These are phyloP conservation scores for Silurus meridionalis DNA, from an alignment of 2,113 vertebrate genomes.

Conservation along the genomic window DNA sequence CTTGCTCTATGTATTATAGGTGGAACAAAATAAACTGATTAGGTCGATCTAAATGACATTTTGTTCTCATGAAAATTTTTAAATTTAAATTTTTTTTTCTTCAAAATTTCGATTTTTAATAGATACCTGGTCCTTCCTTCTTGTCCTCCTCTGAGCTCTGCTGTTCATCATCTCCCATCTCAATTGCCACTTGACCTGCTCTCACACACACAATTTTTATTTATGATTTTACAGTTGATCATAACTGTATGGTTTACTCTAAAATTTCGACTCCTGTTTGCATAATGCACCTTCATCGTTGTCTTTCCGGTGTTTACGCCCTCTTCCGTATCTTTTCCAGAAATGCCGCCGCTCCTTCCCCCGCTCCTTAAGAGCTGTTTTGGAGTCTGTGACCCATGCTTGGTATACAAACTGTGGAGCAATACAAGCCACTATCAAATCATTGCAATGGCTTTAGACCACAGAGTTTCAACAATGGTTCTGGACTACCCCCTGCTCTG, in stretches of 20 bases:
- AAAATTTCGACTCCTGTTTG: not conserved
- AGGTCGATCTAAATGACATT: not conserved
- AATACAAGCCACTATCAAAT: conserved; percentile 30
- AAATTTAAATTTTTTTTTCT: no score
- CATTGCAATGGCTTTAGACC: not conserved
- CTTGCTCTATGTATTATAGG: not conserved
- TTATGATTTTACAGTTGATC: not conserved
- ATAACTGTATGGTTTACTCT: not conserved
- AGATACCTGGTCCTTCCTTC: conserved; percentile 66
- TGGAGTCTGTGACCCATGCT: conserved; percentile 95
- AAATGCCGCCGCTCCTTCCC: conserved; percentile 82
- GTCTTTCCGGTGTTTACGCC: conserved; percentile 67
- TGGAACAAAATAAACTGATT: not conserved
- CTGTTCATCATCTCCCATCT: conserved; percentile 69
- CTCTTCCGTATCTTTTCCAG: conserved; percentile 76
- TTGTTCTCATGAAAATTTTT: not conserved
- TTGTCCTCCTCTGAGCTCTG: conserved; percentile 63
- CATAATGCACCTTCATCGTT: conserved; percentile 77
- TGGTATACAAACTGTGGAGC: conserved; percentile 90
- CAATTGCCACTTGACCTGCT: conserved; percentile 70
- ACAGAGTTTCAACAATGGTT: no score
- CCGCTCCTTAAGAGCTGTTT: conserved; percentile 86
- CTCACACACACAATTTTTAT: conserved; percentile 1
- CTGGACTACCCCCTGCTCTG: not conserved
- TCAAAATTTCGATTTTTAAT: no score